Conservation (phyloP, 2,113 vertebrate genomes). For the Orthonyx spaldingii region DNA sequence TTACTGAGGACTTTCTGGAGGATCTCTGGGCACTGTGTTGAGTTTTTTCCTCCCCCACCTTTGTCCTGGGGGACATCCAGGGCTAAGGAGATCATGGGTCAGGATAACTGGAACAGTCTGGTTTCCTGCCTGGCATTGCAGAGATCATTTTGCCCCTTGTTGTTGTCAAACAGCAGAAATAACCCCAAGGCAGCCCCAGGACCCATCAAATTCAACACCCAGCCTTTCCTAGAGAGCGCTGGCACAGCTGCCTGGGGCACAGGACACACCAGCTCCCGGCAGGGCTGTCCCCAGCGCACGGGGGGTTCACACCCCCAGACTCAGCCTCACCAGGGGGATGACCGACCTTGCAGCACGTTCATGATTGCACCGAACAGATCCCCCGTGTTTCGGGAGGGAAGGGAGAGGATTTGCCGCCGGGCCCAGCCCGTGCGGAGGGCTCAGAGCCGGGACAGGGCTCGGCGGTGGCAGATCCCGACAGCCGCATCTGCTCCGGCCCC, state of each 20-base stretch:
- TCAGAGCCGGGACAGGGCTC: not conserved
- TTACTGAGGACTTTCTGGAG: not conserved
- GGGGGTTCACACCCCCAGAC: not conserved
- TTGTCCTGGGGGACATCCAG: not conserved
- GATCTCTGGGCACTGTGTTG: not conserved
- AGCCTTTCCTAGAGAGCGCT: not conserved
- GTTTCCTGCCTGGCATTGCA: not conserved
- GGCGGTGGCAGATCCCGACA: not conserved
- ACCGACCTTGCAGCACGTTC: not conserved
- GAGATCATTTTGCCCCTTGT: accelerated
- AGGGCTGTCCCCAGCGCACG: accelerated
- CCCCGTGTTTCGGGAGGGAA: accelerated
- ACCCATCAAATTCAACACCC: not conserved
- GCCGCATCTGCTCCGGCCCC: not conserved
- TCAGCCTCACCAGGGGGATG: accelerated
- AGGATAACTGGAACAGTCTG: not conserved
- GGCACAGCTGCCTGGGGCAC: not conserved
- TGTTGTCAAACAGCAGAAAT: not conserved
- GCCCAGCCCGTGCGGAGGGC: accelerated
- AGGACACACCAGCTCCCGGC: not conserved
- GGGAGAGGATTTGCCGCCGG: not conserved
- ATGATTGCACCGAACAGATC: accelerated
- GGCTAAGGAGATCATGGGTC: accelerated
- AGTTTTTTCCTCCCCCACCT: not conserved
- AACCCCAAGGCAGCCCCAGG: not conserved